phyloP scores from a whole-genome alignment of 2,888 invertebrate species.

The Pristionchus maxplancki region DNA sequence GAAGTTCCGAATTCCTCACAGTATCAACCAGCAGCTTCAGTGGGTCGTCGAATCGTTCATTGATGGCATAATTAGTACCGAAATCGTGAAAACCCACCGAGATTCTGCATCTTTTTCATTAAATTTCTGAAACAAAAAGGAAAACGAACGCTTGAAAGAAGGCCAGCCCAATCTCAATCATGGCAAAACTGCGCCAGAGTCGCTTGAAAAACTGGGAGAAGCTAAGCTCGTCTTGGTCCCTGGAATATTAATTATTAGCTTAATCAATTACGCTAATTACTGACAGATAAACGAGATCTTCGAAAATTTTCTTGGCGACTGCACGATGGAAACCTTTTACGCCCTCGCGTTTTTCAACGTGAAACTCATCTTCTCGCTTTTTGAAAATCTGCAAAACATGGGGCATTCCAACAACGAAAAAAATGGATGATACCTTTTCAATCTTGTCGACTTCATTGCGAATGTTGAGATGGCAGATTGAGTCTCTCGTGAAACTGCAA shows the following conservation, averaged over 20 bases:
- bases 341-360: not conserved
- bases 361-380: not conserved
- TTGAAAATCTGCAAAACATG: not conserved
- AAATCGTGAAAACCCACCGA: not conserved
- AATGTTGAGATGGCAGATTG: conserved; percentile 33
- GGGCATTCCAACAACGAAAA: not conserved
- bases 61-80: not conserved
- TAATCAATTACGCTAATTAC: not conserved
- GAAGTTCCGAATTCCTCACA: no score
- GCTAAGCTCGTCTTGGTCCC: conserved; percentile 6
- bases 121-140: not conserved
- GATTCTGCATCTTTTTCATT: not conserved
- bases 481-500: not conserved
- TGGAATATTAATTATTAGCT: not conserved
- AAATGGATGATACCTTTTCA: not conserved
- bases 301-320: not conserved
- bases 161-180: not conserved
- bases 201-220: not conserved
- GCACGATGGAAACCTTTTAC: not conserved
- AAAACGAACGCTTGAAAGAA: conserved; percentile 3
- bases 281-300: conserved; percentile 12
- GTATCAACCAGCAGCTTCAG: not conserved
- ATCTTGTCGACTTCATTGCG: not conserved
- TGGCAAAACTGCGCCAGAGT: not conserved
- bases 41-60: not conserved